Conservation (phyloP, 2,888 invertebrate genomes). For the Tenthredo mesomela region DNA sequence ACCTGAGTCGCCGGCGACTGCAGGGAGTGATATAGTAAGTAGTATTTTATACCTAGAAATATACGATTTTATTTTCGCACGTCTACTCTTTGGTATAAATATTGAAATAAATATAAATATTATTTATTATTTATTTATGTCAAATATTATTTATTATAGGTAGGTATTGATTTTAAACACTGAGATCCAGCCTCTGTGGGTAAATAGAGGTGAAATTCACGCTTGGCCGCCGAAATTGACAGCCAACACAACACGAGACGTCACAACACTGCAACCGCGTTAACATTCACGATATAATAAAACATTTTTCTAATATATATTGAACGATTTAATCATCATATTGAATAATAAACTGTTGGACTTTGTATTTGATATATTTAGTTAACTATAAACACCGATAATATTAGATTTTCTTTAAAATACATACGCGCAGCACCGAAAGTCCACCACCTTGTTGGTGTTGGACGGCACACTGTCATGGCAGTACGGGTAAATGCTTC, state of each 20-base stretch:
- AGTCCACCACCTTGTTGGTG: conserved; percentile 49
- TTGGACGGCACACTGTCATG: conserved; percentile 50
- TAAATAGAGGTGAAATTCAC: conserved; percentile 53
- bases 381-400: conserved; percentile 18
- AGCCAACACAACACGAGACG: conserved; percentile 66
- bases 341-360: background rate
- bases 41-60: background rate
- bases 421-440: conserved; percentile 43
- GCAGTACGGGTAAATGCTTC: conserved; percentile 33
- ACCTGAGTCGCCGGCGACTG: conserved; percentile 52
- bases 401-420: background rate
- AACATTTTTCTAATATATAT: conserved; percentile 25
- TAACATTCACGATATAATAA: conserved; percentile 3
- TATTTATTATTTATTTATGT: background rate
- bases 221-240: conserved; percentile 63
- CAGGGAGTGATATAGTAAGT: background rate
- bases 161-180: background rate
- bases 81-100: background rate
- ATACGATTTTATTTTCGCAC: background rate
- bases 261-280: conserved; percentile 66
- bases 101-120: background rate
- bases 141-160: background rate
- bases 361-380: background rate
- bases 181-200: conserved; percentile 54
- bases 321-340: background rate